phyloP scores from a whole-genome alignment of 2,113 vertebrate genomes.

The Otus sunia region DNA sequence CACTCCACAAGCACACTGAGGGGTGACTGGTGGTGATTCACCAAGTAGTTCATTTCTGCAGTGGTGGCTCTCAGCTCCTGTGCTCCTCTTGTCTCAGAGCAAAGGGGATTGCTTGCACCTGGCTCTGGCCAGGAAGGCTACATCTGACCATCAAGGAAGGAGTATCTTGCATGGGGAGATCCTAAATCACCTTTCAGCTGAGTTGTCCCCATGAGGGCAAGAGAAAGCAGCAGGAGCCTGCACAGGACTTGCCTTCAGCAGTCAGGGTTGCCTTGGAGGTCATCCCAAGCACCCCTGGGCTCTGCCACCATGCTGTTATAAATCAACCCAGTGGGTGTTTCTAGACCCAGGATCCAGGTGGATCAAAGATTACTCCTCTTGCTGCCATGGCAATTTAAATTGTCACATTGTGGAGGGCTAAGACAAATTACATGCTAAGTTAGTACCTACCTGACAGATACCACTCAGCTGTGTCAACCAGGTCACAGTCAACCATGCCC shows the following conservation, averaged over 20 bases:
- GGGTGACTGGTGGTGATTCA: accelerated
- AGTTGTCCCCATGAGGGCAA: not conserved
- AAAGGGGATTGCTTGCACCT: not conserved
- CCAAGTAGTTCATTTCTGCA: not conserved
- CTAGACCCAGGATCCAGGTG: not conserved
- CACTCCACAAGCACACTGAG: not conserved
- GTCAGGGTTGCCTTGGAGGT: not conserved
- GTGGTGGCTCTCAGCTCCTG: not conserved
- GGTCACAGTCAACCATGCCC: accelerated
- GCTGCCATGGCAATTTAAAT: not conserved
- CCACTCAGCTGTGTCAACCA: not conserved
- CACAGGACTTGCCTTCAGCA: not conserved
- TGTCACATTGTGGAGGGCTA: not conserved
- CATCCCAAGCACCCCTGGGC: accelerated
- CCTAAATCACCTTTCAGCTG: not conserved
- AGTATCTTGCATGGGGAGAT: not conserved
- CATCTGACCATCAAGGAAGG: not conserved
- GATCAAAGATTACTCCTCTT: not conserved
- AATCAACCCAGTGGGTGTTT: not conserved
- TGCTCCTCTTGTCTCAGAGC: not conserved
- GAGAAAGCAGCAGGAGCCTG: not conserved
- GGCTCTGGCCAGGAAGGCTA: not conserved
- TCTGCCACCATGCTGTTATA: not conserved
- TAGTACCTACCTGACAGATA: not conserved
- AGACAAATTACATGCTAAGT: not conserved